Conservation (phyloP, 2,797 vertebrate species). For the Hydrocynus forskahlii region DNA sequence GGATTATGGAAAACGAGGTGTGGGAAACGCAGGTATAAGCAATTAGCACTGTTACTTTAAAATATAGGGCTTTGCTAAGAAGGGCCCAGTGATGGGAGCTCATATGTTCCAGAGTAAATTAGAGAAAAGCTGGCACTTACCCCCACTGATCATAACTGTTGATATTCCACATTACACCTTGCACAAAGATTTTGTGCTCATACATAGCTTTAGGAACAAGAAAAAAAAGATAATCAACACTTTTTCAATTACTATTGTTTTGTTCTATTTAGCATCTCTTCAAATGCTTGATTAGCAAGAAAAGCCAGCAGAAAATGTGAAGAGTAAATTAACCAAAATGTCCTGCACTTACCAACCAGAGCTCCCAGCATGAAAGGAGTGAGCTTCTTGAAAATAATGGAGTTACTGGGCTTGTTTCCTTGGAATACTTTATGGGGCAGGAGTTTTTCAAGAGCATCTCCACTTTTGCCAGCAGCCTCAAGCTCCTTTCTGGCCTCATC, state of each 20-base stretch:
- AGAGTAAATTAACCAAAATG: not conserved
- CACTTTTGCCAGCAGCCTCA: slow-evolving; percentile 83
- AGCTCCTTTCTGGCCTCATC: slow-evolving; percentile 92
- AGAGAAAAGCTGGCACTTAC: slow-evolving; percentile 75
- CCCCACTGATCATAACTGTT: slow-evolving; percentile 99
- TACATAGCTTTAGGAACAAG: slow-evolving; percentile 85
- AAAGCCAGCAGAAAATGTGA: not conserved
- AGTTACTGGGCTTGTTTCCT: slow-evolving; percentile 96
- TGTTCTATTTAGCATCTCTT: too few species aligned
- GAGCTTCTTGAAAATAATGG: slow-evolving; percentile 93
- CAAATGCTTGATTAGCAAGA: too few species aligned
- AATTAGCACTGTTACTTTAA: too few species aligned
- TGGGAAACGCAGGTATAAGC: too few species aligned
- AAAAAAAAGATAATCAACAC: too few species aligned
- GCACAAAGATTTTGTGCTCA: slow-evolving; percentile 98
- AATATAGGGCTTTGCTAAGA: too few species aligned
- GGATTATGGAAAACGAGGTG: too few species aligned
- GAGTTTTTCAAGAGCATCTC: slow-evolving; percentile 86
- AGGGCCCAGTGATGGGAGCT: too few species aligned
- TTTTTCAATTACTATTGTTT: too few species aligned
- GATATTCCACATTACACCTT: slow-evolving; percentile 96
- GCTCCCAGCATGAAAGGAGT: slow-evolving; percentile 90
- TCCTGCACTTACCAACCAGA: slow-evolving; percentile 87
- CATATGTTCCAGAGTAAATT: not conserved
- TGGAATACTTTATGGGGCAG: slow-evolving; percentile 98